These are phyloP conservation scores for Pyxicephalus adspersus DNA, from an alignment of 2,113 vertebrate species.

Conservation along the genomic window DNA sequence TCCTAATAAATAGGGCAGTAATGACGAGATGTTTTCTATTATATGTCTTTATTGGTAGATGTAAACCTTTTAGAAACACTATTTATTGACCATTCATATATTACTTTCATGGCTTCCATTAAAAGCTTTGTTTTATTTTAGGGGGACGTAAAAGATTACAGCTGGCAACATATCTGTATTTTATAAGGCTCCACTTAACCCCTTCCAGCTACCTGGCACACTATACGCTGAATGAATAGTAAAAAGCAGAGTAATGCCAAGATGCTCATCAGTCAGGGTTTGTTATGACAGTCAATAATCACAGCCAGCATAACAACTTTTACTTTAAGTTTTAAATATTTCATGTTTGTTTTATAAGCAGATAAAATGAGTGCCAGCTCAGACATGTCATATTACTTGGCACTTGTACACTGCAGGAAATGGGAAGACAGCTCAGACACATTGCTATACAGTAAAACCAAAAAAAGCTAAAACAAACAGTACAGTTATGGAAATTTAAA, in stretches of 20 bases:
- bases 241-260: background rate
- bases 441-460: background rate
- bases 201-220: background rate
- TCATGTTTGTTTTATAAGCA: constrained; percentile 38
- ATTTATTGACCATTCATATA: constrained; percentile 1
- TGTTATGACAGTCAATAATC: constrained; percentile 12
- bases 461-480: background rate
- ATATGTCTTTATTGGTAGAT: background rate
- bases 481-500: background rate
- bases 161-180: background rate
- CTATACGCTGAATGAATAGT: background rate
- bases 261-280: constrained; percentile 9
- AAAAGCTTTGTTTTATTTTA: background rate
- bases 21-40: constrained; percentile 1
- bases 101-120: background rate
- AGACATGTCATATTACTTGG: constrained; percentile 4
- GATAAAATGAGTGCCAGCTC: constrained; percentile 31
- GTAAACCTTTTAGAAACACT: background rate
- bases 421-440: background rate
- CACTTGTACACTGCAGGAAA: background rate
- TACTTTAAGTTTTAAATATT: constrained; percentile 32
- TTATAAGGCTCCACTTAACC: background rate
- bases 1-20: background rate
- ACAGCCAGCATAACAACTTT: constrained; percentile 30
- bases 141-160: background rate